Evolutionary conservation across 2,797 vertebrate genomes (phyloP).

Genomic region (Hapalemur alaotrensis): DNA sequence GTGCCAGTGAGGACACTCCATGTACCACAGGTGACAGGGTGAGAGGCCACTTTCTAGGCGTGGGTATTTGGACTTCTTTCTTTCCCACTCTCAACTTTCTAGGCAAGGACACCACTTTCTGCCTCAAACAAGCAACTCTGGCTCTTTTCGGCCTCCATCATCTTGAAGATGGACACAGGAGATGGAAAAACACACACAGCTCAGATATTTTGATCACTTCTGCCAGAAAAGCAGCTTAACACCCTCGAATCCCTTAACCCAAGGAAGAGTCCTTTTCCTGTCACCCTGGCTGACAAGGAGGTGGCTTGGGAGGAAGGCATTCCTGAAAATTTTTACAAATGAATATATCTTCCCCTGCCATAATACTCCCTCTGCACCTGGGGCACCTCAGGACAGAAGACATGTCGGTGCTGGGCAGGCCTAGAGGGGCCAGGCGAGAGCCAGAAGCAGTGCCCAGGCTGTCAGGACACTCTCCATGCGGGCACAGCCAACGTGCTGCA

Average conservation of each 20-base stretch:
- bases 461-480: fast-evolving
- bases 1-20: background rate
- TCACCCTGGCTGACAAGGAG: background rate
- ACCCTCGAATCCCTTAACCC: background rate
- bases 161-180: background rate
- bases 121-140: background rate
- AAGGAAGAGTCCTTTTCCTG: background rate
- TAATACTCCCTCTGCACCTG: background rate
- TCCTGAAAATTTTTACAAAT: background rate
- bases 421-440: background rate
- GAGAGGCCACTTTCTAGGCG: background rate
- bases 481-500: background rate
- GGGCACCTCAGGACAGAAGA: background rate
- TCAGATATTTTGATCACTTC: background rate
- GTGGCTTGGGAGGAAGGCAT: background rate
- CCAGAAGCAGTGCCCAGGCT: background rate
- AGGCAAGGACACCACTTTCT: background rate
- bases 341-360: background rate
- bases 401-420: background rate
- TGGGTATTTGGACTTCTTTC: background rate
- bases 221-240: background rate
- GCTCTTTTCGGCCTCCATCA: background rate
- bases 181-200: background rate
- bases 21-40: background rate
- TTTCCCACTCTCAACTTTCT: background rate